Conservation (phyloP, 2,888 invertebrate species). For the Megamerina dolium region DNA sequence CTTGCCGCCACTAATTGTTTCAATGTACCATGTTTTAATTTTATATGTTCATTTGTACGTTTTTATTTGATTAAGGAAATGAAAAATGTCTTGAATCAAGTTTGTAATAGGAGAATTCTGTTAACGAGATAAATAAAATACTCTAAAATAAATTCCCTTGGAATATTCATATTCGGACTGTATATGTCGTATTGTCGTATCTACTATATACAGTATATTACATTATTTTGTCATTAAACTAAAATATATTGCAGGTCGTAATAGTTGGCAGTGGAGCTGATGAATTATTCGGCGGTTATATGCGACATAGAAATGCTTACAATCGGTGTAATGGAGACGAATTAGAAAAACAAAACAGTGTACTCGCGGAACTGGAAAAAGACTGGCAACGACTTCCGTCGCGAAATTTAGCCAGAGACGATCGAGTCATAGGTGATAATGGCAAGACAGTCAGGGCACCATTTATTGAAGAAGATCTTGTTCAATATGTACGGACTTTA, state of each 20-base stretch:
- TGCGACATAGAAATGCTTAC: slow-evolving; percentile 73
- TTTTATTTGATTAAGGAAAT: too few relatives aligned
- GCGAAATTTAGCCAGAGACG: slow-evolving; percentile 91
- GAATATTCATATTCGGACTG: too few relatives aligned
- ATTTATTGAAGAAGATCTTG: slow-evolving; percentile 67
- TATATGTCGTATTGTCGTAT: too few relatives aligned
- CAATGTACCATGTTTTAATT: too few relatives aligned
- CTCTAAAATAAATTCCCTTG: too few relatives aligned
- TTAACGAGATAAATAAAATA: too few relatives aligned
- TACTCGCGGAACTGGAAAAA: slow-evolving; percentile 60
- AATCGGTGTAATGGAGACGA: slow-evolving; percentile 53
- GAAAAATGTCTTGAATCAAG: too few relatives aligned
- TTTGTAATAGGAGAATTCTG: too few relatives aligned
- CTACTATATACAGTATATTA: too few relatives aligned
- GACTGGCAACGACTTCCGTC: slow-evolving; percentile 83
- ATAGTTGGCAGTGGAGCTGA: slow-evolving; percentile 94
- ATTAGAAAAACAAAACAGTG: slow-evolving; percentile 50
- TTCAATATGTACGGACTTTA: slow-evolving; percentile 58
- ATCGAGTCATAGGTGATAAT: slow-evolving; percentile 85
- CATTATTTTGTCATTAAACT: too few relatives aligned
- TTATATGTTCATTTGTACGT: too few relatives aligned
- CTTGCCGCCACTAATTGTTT: too few relatives aligned
- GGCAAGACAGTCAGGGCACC: slow-evolving; percentile 78
- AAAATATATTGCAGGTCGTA: slow-evolving; percentile 63
- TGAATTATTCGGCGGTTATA: slow-evolving; percentile 93